phyloP scores from a whole-genome alignment of 2,888 invertebrate genomes.

The Megamerina dolium region DNA sequence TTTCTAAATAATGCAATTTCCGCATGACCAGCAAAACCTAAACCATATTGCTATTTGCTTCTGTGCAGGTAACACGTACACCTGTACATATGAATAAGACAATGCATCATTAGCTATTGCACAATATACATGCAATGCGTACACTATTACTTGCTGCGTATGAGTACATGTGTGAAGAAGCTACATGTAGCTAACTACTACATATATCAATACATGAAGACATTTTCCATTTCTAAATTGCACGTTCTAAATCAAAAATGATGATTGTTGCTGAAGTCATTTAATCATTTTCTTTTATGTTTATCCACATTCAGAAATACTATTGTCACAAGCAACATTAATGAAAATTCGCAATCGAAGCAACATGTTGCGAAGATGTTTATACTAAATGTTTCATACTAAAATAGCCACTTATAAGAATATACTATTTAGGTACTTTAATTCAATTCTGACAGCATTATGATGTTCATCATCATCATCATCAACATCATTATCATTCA shows the following conservation, averaged over 20 bases:
- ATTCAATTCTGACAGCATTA: no score
- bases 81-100: background rate
- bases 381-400: no score
- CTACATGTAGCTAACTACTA: no score
- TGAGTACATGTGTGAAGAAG: background rate
- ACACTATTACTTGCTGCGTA: background rate
- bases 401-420: no score
- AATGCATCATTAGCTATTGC: constrained; percentile 4
- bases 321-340: no score
- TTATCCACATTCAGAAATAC: no score
- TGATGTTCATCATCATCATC: no score
- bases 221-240: constrained; percentile 4
- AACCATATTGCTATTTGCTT: constrained; percentile 7
- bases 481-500: no score
- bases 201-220: background rate
- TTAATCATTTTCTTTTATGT: no score
- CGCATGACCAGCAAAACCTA: constrained; percentile 20
- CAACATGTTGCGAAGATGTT: no score
- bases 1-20: constrained; percentile 21
- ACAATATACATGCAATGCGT: background rate
- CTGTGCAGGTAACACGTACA: background rate
- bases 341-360: no score
- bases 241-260: constrained; percentile 2
- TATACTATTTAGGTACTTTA: no score
- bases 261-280: constrained; percentile 6